Percentiles rank a stretch among this genome's conserved stretches.
phyloP scores from a whole-genome alignment of 2,797 vertebrate species.

The Enteromius treurensis region DNA sequence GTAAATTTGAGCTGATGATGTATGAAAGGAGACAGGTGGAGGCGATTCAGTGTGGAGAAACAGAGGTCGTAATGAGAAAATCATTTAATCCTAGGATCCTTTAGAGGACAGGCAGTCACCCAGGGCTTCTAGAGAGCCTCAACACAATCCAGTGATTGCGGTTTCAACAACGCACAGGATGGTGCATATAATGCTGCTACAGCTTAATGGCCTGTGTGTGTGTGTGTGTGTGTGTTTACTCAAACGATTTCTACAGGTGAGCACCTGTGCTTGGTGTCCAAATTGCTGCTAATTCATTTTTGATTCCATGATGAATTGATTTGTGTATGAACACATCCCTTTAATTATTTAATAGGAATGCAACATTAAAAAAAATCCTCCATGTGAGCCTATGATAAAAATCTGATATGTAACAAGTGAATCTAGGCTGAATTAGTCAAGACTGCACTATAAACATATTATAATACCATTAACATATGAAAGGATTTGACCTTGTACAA shows the following conservation, averaged over 20 bases:
- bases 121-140: constrained; percentile 20
- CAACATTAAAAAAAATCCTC: neutral
- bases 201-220: constrained; percentile 7
- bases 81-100: constrained; percentile 44
- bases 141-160: constrained; percentile 27
- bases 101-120: constrained; percentile 41
- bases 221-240: neutral
- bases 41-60: constrained; percentile 23
- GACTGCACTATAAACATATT: neutral
- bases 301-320: neutral
- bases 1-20: constrained; percentile 74
- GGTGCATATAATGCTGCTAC: constrained; percentile 29
- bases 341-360: neutral
- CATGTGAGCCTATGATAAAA: neutral
- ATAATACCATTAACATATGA: constrained; percentile 16
- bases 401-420: neutral
- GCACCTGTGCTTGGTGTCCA: constrained; percentile 25
- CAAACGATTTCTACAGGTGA: constrained; percentile 30
- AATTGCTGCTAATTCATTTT: constrained; percentile 18
- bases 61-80: constrained; percentile 41
- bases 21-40: constrained; percentile 72
- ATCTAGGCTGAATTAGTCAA: constrained; percentile 10
- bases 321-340: neutral
- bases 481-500: constrained; percentile 1
- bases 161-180: constrained; percentile 42